Percentiles rank a stretch among this genome's conserved stretches.
Conservation (phyloP, 2,113 vertebrate genomes). For the Xenopus borealis region DNA sequence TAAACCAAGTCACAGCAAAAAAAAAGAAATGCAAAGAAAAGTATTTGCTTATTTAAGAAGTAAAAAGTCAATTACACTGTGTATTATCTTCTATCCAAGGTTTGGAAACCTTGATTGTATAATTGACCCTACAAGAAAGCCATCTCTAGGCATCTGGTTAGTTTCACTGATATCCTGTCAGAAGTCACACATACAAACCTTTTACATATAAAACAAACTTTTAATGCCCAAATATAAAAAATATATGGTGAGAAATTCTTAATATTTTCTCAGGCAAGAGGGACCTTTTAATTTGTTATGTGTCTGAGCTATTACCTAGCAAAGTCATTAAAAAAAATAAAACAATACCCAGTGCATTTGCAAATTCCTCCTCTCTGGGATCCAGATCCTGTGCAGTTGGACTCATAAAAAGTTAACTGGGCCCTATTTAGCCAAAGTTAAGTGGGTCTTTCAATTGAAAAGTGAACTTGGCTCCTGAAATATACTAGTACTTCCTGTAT, state of each 20-base stretch:
- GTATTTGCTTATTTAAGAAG: too few species aligned
- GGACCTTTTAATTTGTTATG: conserved; percentile 22
- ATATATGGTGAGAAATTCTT: conserved; percentile 10
- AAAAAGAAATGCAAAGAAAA: too few species aligned
- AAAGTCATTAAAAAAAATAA: neutral
- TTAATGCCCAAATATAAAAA: conserved; percentile 5
- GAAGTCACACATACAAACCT: conserved; percentile 26
- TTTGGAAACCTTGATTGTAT: too few species aligned
- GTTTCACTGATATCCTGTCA: conserved; percentile 10
- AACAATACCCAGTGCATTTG: conserved; percentile 6
- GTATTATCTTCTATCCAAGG: too few species aligned
- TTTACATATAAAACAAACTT: conserved; percentile 4
- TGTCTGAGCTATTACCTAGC: neutral
- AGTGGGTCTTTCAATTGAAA: neutral
- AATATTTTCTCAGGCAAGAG: conserved; percentile 20
- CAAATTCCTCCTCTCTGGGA: conserved; percentile 11
- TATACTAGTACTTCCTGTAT: too few species aligned
- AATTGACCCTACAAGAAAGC: too few species aligned
- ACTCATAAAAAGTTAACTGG: conserved; percentile 32
- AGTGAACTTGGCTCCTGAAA: neutral
- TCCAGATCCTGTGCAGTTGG: conserved; percentile 6
- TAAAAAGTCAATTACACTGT: too few species aligned
- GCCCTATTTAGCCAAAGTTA: conserved; percentile 10
- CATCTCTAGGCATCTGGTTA: neutral
- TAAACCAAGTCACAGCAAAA: too few species aligned